Conservation (phyloP, 1,140 invertebrate species). For the Apis mellifera region DNA sequence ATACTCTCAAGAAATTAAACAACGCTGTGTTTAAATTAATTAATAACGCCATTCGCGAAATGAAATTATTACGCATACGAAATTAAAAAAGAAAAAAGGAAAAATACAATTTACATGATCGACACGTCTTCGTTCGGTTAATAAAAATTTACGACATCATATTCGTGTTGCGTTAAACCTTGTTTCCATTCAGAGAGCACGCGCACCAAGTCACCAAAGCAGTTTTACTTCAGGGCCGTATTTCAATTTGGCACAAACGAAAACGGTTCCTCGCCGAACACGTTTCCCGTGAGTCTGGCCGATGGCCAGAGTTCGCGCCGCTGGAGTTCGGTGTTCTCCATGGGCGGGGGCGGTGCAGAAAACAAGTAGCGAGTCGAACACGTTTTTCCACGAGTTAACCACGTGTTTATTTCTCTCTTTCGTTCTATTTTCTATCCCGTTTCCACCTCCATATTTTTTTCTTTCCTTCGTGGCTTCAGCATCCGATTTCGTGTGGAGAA, state of each 20-base stretch:
- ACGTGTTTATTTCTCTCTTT: conserved; percentile 8
- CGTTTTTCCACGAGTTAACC: background rate
- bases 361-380: background rate
- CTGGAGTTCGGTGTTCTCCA: conserved; percentile 15
- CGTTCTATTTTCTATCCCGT: background rate
- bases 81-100: no score
- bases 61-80: no score
- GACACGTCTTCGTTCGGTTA: background rate
- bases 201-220: background rate
- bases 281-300: conserved; percentile 1
- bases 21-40: no score
- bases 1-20: no score
- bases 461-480: background rate
- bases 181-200: conserved; percentile 9
- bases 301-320: conserved; percentile 11
- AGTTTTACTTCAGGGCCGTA: background rate
- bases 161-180: background rate
- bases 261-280: background rate
- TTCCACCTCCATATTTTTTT: background rate
- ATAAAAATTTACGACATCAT: conserved; percentile 22
- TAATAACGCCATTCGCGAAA: no score
- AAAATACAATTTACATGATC: background rate
- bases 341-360: background rate
- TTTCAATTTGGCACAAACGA: conserved; percentile 33
- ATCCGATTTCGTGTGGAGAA: background rate